Conservation (phyloP, 2,888 invertebrate genomes). For the Litoditis marina region DNA sequence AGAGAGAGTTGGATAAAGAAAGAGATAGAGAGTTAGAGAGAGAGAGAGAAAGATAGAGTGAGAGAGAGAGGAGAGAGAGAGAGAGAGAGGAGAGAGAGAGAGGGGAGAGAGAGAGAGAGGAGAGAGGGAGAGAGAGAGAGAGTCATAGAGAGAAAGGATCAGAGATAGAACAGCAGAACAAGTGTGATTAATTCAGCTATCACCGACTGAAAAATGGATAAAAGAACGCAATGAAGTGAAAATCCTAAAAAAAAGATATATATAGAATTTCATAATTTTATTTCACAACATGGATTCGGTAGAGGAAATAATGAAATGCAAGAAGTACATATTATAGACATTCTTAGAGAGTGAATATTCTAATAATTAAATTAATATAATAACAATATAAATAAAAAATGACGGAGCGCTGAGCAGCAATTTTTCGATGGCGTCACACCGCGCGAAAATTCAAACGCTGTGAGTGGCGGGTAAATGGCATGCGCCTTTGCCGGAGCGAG, state of each 20-base stretch:
- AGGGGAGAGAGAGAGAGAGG: neutral
- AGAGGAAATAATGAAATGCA: too few relatives aligned
- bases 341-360: neutral
- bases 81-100: neutral
- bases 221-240: neutral
- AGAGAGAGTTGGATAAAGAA: neutral
- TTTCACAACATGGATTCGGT: too few relatives aligned
- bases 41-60: conserved; percentile 4
- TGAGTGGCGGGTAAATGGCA: too few relatives aligned
- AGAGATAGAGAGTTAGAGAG: neutral
- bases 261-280: neutral
- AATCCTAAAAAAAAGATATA: neutral
- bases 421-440: neutral
- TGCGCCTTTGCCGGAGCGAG: too few relatives aligned
- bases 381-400: neutral
- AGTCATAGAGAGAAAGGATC: neutral
- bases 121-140: neutral
- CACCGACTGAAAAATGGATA: neutral
- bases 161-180: neutral
- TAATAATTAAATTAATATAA: neutral
- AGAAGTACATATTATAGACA: neutral
- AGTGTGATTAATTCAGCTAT: neutral
- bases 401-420: neutral
- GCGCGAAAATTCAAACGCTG: neutral
- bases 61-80: neutral